Conservation (phyloP, 2,113 vertebrate genomes). For the Bungarus multicinctus region DNA sequence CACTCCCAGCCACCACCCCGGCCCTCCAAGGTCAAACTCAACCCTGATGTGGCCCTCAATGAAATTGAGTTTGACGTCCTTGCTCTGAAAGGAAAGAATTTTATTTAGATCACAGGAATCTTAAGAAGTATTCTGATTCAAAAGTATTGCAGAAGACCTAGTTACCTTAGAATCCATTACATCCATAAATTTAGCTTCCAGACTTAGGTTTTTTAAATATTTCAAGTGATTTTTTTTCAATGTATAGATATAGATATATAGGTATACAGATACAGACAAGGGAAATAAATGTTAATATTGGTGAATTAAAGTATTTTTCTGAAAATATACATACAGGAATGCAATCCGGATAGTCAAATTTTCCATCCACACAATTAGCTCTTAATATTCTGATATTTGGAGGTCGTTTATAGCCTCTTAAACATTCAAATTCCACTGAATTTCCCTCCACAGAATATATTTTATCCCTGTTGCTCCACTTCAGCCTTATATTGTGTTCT, state of each 20-base stretch:
- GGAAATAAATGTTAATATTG: neutral
- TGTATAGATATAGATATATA: neutral
- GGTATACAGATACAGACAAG: neutral
- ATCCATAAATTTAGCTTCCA: neutral
- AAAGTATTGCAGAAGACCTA: neutral
- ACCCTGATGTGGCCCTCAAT: too few relatives aligned
- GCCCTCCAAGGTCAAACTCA: too few relatives aligned
- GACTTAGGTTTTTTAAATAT: neutral
- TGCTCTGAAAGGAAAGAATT: too few relatives aligned
- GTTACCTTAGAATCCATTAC: neutral
- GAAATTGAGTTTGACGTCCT: too few relatives aligned
- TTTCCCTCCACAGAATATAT: neutral
- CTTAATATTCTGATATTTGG: accelerated
- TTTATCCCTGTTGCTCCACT: accelerated
- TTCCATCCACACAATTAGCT: conserved; percentile 15
- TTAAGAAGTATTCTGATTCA: neutral
- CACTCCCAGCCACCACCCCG: too few relatives aligned
- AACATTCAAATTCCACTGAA: neutral
- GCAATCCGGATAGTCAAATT: neutral
- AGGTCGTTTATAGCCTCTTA: accelerated
- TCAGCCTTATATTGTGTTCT: neutral
- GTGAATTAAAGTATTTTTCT: neutral
- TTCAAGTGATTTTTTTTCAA: neutral
- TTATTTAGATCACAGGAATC: too few relatives aligned
- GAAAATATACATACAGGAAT: neutral